These are phyloP conservation scores for Chitala chitala DNA, from an alignment of 2,113 vertebrate species.

Conservation along the genomic window DNA sequence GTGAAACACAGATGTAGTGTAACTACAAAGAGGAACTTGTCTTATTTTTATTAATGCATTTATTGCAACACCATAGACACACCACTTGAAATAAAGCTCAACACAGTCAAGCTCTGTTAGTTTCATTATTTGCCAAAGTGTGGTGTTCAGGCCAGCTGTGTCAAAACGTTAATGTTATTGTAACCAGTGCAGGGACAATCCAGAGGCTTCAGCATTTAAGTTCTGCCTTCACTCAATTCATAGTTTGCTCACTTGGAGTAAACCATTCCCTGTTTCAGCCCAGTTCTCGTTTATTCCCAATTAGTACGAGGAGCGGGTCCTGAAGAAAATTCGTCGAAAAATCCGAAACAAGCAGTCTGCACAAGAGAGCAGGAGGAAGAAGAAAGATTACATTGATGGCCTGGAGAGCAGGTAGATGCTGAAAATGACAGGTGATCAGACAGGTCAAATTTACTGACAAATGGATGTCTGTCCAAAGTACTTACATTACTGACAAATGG, in stretches of 20 bases:
- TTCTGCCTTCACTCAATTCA: neutral
- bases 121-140: no score
- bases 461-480: neutral
- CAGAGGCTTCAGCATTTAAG: no score
- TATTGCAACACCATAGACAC: no score
- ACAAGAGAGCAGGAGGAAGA: constrained; percentile 94
- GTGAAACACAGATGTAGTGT: no score
- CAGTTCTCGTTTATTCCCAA: neutral
- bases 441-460: neutral
- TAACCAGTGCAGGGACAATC: no score
- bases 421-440: neutral
- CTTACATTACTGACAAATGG: neutral
- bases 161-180: no score
- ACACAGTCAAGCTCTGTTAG: no score
- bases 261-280: neutral
- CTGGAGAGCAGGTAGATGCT: constrained; percentile 75
- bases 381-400: constrained; percentile 91
- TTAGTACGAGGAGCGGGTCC: constrained; percentile 81
- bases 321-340: constrained; percentile 94
- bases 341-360: constrained; percentile 95
- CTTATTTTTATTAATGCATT: no score
- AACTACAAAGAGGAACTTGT: no score
- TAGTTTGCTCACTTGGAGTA: neutral
- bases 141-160: no score
- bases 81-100: no score